phyloP scores from a whole-genome alignment of 2,797 vertebrate genomes.

The Eurystomus glaucurus region DNA sequence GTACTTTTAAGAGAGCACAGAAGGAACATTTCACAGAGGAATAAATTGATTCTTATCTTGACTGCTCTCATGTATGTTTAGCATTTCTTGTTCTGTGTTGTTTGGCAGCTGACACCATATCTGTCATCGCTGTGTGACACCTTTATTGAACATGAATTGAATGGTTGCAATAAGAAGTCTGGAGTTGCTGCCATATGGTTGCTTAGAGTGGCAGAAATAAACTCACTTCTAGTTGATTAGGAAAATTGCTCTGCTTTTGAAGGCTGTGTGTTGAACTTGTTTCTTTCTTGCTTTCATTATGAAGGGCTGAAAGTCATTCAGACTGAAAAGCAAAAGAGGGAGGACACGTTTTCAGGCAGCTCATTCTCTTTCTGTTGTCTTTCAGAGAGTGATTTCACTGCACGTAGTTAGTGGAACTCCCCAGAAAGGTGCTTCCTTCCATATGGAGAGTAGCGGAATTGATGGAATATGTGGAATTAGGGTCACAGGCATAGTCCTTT shows the following conservation, averaged over 20 bases:
- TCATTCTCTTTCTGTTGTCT: neutral
- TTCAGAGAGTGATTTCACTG: neutral
- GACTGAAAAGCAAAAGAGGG: neutral
- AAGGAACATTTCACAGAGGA: neutral
- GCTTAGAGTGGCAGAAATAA: neutral
- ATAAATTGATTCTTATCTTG: neutral
- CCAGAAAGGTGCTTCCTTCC: neutral
- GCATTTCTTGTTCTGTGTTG: neutral
- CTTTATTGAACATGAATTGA: neutral
- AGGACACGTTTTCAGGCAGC: neutral
- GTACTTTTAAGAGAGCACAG: neutral
- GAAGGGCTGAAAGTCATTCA: neutral
- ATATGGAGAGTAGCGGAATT: neutral
- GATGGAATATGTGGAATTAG: neutral
- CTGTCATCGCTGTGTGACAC: neutral
- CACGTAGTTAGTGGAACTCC: neutral
- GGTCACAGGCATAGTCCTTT: neutral
- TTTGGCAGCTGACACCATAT: neutral
- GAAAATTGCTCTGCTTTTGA: neutral
- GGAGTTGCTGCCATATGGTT: neutral
- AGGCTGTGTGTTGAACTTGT: fast-evolving
- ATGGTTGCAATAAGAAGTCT: neutral
- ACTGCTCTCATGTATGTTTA: neutral
- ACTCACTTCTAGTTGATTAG: neutral
- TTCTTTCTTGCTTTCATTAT: neutral